Base-by-base conservation (phyloP, 2,113 vertebrate genomes). In the Marmota monax region DNA sequence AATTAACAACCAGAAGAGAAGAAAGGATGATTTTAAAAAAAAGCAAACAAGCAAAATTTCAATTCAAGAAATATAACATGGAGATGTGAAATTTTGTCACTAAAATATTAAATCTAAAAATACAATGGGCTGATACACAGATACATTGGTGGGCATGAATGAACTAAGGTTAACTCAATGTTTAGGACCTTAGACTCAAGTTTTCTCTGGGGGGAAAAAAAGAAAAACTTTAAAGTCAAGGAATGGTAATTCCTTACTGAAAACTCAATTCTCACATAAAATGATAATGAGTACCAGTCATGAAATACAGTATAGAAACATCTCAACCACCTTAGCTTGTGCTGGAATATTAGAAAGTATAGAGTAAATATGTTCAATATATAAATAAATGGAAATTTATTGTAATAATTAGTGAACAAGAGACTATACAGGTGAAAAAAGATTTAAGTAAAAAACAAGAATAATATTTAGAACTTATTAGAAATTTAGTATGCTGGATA, bases 101-200 rank as follows among this genome's bases (percentile, higher is more conserved):
- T 25, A 10, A 92, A 84, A 88, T 74, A 4, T 84, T 88, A 91
- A 80, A 88, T 88, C 45, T 79, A 63, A 95, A 95, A 79, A 27
- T 78, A 53, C 70, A 18, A 34, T 53, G 37, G 29, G 45, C 9
- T 88, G 17, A 65, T 34, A 77, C 4, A 10, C 10, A 17, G 25
- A 7, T 10, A 25, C 69, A 13, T 70, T 88, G 25, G 12, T 39
- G 7, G 74, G 76, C 51, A 72, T n/a, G 78, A 17, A 65, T 56
- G 56, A 72, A 78, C 63, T 32, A 37, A 87, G 8, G 22, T 45
- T 73, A 84, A 13, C 34, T 79, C 58, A 84, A 91, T 39, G 11
- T 72, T 72, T 20, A 73, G 32, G 65, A 9, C 25, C 32, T 69
- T 23, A 74, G 48, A 29, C 82, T 72, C 51, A 76, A 22, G 67